Evolutionary conservation across 1,140 invertebrate species (phyloP).

Genomic region (Lepidurus arcticus): DNA sequence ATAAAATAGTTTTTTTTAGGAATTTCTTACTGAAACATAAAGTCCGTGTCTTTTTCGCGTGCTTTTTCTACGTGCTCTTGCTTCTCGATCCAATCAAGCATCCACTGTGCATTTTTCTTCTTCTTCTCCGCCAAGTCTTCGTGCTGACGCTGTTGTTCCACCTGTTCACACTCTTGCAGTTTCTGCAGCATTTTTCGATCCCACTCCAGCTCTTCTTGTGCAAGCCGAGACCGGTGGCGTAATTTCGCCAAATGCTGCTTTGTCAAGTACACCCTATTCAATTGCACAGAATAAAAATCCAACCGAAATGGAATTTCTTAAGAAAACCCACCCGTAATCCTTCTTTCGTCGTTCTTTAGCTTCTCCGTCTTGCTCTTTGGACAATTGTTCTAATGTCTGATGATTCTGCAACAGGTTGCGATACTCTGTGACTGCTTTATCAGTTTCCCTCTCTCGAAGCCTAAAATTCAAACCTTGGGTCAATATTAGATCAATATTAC

Average conservation of each 20-base stretch:
- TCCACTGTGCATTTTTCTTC: constrained; percentile 1
- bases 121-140: not conserved
- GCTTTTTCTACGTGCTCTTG: not conserved
- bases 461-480: not conserved
- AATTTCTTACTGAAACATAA: not conserved
- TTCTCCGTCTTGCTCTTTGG: not conserved
- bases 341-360: not conserved
- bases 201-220: not conserved
- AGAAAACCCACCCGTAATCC: not conserved
- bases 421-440: not conserved
- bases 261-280: not conserved
- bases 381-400: not conserved
- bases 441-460: not conserved
- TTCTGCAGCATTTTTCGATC: not conserved
- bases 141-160: not conserved
- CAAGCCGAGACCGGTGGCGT: not conserved
- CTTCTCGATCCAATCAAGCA: constrained; percentile 2
- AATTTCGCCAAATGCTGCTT: not conserved
- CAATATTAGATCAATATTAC: not conserved
- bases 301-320: not conserved
- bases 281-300: not conserved
- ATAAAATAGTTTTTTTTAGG: not conserved
- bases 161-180: not conserved
- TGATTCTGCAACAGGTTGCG: not conserved
- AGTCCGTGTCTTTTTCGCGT: not conserved